Percentiles rank a stretch among this genome's conserved stretches.
Evolutionary conservation across 2,113 vertebrate species (phyloP).

Genomic region (Psammodynastes pulverulentus): DNA sequence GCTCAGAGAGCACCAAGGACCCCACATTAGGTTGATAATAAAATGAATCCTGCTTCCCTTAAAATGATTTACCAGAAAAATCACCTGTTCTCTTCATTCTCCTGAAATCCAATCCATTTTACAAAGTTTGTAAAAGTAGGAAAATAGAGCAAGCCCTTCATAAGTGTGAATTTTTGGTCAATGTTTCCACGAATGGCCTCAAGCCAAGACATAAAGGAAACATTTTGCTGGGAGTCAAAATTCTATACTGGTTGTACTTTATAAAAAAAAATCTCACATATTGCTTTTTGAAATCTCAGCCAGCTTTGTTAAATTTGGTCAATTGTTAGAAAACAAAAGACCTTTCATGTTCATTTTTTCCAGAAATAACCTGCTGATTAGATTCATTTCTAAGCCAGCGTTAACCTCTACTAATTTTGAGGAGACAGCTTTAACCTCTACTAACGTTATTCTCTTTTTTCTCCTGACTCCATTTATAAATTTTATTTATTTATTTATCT

Average conservation of each 20-base stretch:
- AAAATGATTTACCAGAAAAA: neutral
- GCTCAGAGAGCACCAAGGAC: neutral
- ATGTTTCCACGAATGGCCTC: conserved; percentile 2
- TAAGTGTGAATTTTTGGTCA: fast-evolving
- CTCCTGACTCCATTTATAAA: conserved; percentile 1
- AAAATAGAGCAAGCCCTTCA: neutral
- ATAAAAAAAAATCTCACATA: conserved; percentile 17
- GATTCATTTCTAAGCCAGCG: conserved; percentile 15
- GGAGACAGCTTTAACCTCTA: conserved; percentile 4
- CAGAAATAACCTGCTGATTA: conserved; percentile 46
- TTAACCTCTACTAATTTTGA: neutral
- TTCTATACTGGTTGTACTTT: conserved; percentile 13
- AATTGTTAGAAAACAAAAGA: conserved; percentile 41
- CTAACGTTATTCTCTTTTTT: neutral
- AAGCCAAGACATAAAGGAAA: neutral
- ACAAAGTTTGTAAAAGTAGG: neutral
- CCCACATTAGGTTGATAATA: neutral
- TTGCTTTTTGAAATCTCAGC: conserved; percentile 38
- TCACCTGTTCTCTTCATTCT: neutral
- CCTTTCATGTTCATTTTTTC: conserved; percentile 40
- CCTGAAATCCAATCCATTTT: neutral
- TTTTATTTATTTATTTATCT: neutral
- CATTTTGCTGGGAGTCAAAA: neutral
- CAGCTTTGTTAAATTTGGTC: conserved; percentile 40
- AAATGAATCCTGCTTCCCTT: neutral